phyloP scores from a whole-genome alignment of 2,797 vertebrate genomes.

The Enteromius trimaculatus region DNA sequence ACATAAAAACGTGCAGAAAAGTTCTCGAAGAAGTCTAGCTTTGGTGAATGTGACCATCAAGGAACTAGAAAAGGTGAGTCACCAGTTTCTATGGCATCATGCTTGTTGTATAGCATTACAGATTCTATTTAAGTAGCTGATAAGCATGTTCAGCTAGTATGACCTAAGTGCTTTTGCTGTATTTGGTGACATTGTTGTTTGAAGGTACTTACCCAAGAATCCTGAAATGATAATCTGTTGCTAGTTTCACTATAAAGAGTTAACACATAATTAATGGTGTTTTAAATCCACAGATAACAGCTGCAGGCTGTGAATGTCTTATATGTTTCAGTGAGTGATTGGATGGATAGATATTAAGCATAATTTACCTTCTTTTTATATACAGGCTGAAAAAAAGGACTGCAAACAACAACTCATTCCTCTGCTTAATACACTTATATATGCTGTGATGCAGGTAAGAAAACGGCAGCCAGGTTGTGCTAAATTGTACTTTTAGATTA shows the following conservation, averaged over 20 bases:
- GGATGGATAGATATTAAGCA: neutral
- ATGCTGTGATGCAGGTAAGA: constrained; percentile 86
- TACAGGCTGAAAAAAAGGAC: constrained; percentile 85
- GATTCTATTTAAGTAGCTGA: neutral
- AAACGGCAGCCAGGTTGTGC: neutral
- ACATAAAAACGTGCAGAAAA: constrained; percentile 89
- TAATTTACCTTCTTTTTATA: constrained; percentile 15
- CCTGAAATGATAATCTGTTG: neutral
- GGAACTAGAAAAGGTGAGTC: constrained; percentile 88
- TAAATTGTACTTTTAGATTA: neutral
- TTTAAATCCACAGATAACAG: neutral
- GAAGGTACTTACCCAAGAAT: neutral
- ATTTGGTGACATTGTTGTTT: neutral
- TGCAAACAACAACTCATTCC: constrained; percentile 85
- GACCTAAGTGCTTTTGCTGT: neutral
- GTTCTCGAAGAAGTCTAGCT: constrained; percentile 78
- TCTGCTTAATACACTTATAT: constrained; percentile 92
- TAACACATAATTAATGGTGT: neutral
- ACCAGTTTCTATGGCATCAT: neutral
- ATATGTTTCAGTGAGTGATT: neutral
- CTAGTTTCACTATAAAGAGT: neutral
- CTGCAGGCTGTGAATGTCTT: neutral
- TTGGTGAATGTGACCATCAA: constrained; percentile 87
- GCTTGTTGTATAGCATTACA: neutral
- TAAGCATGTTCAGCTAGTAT: neutral